Conservation (phyloP, 1,140 invertebrate genomes). For the Drosophila ficusphila region DNA sequence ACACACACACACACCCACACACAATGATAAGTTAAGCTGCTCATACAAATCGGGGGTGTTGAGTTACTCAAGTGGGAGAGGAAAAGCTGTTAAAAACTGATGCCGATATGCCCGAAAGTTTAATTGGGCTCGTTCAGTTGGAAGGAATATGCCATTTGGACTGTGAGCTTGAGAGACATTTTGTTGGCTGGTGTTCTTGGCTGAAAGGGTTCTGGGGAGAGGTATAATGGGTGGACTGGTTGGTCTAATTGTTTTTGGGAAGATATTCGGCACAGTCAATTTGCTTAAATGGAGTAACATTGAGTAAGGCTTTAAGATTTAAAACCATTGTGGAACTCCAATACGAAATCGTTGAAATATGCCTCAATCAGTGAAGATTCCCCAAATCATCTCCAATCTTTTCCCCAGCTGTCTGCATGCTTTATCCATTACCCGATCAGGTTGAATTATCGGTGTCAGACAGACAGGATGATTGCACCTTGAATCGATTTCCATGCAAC, state of each 20-base stretch:
- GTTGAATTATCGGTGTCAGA: constrained; percentile 28
- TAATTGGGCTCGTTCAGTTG: constrained; percentile 50
- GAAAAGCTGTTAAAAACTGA: constrained; percentile 51
- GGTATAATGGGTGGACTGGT: neutral
- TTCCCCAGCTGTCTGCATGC: constrained; percentile 1
- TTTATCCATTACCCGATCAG: constrained; percentile 35
- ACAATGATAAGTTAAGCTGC: constrained; percentile 71
- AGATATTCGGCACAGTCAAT: neutral
- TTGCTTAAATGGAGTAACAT: neutral
- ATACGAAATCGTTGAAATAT: no score
- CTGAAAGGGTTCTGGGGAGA: neutral
- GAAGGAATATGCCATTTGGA: constrained; percentile 26
- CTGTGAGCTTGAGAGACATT: neutral
- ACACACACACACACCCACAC: neutral
- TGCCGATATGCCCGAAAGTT: constrained; percentile 48
- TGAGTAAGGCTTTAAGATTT: neutral
- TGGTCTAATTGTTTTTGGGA: neutral
- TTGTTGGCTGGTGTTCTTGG: neutral
- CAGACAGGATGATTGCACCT: constrained; percentile 40
- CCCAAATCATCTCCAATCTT: neutral
- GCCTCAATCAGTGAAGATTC: neutral
- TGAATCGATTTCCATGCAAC: constrained; percentile 49
- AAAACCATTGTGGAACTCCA: neutral
- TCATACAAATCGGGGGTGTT: constrained; percentile 30
- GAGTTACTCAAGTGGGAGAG: constrained; percentile 28